A percentile compares a stretch with the other conserved stretches of the same genome.
Conservation (phyloP, 2,797 vertebrate species). For the Furcifer pardalis region DNA sequence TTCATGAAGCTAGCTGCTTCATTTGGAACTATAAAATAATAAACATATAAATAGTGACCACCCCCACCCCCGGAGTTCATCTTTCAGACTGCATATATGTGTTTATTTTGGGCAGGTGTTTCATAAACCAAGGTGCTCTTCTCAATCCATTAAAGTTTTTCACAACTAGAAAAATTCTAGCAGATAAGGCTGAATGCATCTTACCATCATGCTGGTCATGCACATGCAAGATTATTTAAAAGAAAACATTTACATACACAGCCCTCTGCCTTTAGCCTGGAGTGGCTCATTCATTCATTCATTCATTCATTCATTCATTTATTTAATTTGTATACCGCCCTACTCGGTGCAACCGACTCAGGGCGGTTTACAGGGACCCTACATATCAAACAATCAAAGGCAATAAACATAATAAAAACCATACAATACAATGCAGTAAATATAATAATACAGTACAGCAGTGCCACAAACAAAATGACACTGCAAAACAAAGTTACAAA, state of each 20-base stretch:
- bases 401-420: too few relatives aligned
- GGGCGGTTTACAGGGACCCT: too few relatives aligned
- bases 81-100: not conserved
- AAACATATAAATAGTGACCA: not conserved
- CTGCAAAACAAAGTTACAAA: too few relatives aligned
- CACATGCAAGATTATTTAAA: not conserved
- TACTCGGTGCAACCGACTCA: too few relatives aligned
- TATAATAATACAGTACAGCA: too few relatives aligned
- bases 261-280: too few relatives aligned
- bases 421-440: too few relatives aligned
- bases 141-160: not conserved
- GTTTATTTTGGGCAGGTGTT: not conserved
- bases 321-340: too few relatives aligned
- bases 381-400: too few relatives aligned
- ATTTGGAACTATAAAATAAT: not conserved
- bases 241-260: not conserved
- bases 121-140: not conserved
- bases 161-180: not conserved
- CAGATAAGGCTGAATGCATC: not conserved
- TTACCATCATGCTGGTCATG: not conserved
- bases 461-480: too few relatives aligned
- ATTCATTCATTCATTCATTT: too few relatives aligned
- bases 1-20: not conserved
- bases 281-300: too few relatives aligned
- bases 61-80: not conserved